These are phyloP conservation scores for Notolepis coatsorum DNA, from an alignment of 2,797 vertebrate genomes.

Conservation along the genomic window DNA sequence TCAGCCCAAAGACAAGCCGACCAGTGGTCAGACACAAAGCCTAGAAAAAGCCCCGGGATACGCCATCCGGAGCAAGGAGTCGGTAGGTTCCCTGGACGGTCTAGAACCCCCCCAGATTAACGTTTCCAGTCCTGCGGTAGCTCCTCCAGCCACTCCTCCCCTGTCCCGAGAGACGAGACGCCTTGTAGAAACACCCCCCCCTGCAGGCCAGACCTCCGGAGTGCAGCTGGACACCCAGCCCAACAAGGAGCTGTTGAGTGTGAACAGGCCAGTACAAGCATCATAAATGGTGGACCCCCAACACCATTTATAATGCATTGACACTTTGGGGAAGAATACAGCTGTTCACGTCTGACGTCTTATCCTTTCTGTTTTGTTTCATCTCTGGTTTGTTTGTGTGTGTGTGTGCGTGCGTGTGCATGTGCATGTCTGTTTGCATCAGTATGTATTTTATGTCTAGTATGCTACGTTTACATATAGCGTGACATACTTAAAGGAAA, in stretches of 20 bases:
- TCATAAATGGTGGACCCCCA: conserved; percentile 89
- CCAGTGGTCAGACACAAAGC: conserved; percentile 49
- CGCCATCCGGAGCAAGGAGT: conserved; percentile 56
- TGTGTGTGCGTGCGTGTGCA: conserved; percentile 4
- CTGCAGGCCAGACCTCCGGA: conserved; percentile 72
- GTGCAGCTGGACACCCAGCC: conserved; percentile 78
- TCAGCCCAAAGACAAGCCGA: conserved; percentile 68
- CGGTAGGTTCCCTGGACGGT: conserved; percentile 70
- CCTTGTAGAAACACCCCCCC: conserved; percentile 76
- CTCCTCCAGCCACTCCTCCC: conserved; percentile 75
- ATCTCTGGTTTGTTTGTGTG: conserved; percentile 14
- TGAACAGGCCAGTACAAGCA: conserved; percentile 95
- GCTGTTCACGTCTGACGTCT: conserved; percentile 71
- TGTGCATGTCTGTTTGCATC: not conserved
- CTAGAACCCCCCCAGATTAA: conserved; percentile 62
- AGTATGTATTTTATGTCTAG: not conserved
- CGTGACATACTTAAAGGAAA: not conserved
- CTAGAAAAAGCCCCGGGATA: conserved; percentile 57
- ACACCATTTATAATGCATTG: conserved; percentile 90
- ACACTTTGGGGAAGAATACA: conserved; percentile 48
- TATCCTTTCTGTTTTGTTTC: conserved; percentile 33
- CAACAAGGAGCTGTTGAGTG: conserved; percentile 81
- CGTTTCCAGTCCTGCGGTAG: conserved; percentile 78
- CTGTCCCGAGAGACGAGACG: conserved; percentile 71
- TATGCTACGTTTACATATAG: conserved; percentile 6